Conservation (phyloP, 1,140 invertebrate species). For the Drosophila serrata region DNA sequence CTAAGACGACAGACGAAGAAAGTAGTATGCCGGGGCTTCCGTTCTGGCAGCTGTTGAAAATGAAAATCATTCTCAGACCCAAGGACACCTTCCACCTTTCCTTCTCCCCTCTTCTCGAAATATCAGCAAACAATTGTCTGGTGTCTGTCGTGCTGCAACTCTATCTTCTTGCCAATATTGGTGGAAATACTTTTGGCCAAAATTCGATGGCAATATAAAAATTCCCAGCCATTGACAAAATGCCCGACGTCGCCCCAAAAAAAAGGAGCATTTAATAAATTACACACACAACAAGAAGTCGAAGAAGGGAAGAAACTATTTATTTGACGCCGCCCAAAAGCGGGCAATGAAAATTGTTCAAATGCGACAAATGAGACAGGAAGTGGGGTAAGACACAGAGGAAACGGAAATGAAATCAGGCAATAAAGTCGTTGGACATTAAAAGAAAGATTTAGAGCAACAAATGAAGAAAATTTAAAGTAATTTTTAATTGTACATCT, state of each 20-base stretch:
- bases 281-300: conserved; percentile 63
- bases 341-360: conserved; percentile 69
- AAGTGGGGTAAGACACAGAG: conserved; percentile 6
- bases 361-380: conserved; percentile 59
- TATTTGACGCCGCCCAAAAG: conserved; percentile 63
- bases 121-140: conserved; percentile 58
- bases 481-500: too few species aligned
- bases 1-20: conserved; percentile 70
- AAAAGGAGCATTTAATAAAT: conserved; percentile 67
- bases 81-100: background rate
- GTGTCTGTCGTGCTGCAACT: conserved; percentile 13
- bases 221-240: conserved; percentile 67
- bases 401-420: conserved; percentile 34
- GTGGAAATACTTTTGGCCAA: conserved; percentile 55
- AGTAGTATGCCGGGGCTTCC: conserved; percentile 64
- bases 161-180: conserved; percentile 55
- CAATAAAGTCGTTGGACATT: conserved; percentile 3
- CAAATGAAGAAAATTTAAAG: background rate
- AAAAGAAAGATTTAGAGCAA: background rate
- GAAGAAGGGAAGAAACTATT: conserved; percentile 38
- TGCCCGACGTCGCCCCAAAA: conserved; percentile 4
- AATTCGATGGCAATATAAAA: conserved; percentile 74
- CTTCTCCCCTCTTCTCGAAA: conserved; percentile 36
- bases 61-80: conserved; percentile 64
- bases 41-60: conserved; percentile 72